Evolutionary conservation across 1,140 invertebrate species (phyloP), one percentile per base, ranked within the genome.

Genomic region (Bilobella aurantiaca): DNA sequence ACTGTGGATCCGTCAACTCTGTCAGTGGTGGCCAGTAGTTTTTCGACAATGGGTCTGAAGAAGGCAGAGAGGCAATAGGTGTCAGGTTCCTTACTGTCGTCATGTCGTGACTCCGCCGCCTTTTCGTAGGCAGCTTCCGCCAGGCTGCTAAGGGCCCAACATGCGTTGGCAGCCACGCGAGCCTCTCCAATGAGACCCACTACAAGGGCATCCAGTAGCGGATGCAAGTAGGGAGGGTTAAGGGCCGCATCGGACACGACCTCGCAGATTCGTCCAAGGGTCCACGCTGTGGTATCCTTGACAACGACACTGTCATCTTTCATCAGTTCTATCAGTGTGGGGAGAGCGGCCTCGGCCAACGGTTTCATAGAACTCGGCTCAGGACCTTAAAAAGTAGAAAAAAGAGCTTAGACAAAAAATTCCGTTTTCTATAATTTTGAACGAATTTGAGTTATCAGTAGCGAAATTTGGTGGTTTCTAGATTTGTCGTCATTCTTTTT

Each of bases 61-160:
- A 88, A 98, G 49, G 85, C 83, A 0, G 93, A 96, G 74, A 99
- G 84, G 66, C 89, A 89, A 74, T 96, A 98, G 0, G 96, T 98
- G 66, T 90, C 85, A 0, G 95, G 96, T 68, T 93, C 88, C 5
- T 82, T 81, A n/a, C 82, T 81, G n/a, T 87, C 84, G 53, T 87
- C 86, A n/a, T 76, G 72, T 32, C 68, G 56, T 61, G 78, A 75
- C 70, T 85, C 83, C 0, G 84, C 87, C 1, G 83, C 84, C 59
- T 77, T 76, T 74, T 98, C 94, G 76, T 94, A 98, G 25, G 94
- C 92, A 5, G 96, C 95, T 79, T 98, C 93, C 0, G 95, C 93
- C n/a, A 99, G 80, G 62, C 93, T 93, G 49, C 91, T 95, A 72
- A 99, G 93, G 0, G 96, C 96, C 96, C 96, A 99, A 75, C 96